Conservation (phyloP, 2,113 vertebrate species). For the Lichenostomus cassidix region DNA sequence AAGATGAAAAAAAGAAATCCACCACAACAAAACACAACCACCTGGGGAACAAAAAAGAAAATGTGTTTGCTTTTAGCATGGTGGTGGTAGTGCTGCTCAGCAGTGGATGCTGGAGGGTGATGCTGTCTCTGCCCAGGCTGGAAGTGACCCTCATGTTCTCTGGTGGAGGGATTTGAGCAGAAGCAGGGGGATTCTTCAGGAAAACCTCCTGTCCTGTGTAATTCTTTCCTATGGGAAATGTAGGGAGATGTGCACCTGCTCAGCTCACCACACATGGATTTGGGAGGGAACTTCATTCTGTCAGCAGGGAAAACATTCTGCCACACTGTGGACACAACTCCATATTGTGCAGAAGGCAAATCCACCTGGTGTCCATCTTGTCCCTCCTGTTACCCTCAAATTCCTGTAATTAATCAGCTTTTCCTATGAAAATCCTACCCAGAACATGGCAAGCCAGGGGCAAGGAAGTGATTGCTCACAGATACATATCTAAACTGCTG, state of each 20-base stretch:
- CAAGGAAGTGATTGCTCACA: neutral
- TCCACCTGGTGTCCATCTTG: neutral
- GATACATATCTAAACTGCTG: constrained; percentile 15
- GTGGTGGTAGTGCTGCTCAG: neutral
- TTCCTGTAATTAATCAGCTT: neutral
- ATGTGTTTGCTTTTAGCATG: neutral
- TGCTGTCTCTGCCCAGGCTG: neutral
- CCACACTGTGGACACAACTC: neutral
- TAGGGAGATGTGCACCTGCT: fast-evolving
- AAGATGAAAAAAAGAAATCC: neutral
- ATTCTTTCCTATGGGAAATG: neutral
- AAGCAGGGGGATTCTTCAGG: neutral
- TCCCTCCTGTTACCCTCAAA: neutral
- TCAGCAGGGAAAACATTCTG: neutral
- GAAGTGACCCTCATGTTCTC: neutral
- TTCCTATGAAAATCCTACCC: neutral
- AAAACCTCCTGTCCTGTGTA: neutral
- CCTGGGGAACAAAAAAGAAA: neutral
- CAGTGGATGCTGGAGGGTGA: neutral
- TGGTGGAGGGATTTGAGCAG: neutral
- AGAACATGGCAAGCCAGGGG: neutral
- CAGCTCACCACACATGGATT: neutral
- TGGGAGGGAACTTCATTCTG: neutral
- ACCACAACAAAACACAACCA: neutral
- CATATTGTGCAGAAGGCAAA: neutral